phyloP scores from a whole-genome alignment of 1,140 invertebrate genomes.

The Contarinia nasturtii region DNA sequence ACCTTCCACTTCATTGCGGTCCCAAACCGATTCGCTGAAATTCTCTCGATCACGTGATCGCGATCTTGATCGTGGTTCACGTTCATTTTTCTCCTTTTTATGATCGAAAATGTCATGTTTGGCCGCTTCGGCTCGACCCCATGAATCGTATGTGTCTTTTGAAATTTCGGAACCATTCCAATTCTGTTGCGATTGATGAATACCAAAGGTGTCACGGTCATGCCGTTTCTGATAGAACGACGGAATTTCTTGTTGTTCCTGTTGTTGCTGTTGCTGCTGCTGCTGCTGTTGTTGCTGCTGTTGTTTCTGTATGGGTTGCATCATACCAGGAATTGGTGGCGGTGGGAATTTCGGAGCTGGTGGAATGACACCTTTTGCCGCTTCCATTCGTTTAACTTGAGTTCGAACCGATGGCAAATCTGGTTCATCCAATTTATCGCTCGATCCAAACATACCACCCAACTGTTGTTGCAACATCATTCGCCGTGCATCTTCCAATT shows the following conservation, averaged over 20 bases:
- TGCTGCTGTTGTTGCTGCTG: conserved; percentile 37
- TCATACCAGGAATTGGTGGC: conserved; percentile 17
- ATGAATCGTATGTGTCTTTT: conserved; percentile 11
- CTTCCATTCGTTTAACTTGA: conserved; percentile 25
- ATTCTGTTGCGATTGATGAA: conserved; percentile 32
- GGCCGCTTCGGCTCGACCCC: conserved; percentile 10
- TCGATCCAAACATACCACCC: conserved; percentile 29
- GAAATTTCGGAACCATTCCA: conserved; percentile 9
- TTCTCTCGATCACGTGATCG: conserved; percentile 20
- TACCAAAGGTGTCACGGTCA: conserved; percentile 43
- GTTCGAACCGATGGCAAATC: conserved; percentile 21
- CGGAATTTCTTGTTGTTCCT: conserved; percentile 34
- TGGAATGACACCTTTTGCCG: conserved; percentile 30
- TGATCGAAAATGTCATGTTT: conserved; percentile 12
- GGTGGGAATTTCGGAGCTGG: conserved; percentile 27
- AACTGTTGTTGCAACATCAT: conserved; percentile 69
- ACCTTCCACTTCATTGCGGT: conserved; percentile 20
- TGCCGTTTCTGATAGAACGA: conserved; percentile 48
- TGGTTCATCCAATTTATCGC: conserved; percentile 1
- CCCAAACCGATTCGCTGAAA: conserved; percentile 23
- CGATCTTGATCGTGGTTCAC: conserved; percentile 14
- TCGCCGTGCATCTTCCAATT: conserved; percentile 69
- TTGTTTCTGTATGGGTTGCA: conserved; percentile 45
- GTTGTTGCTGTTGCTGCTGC: conserved; percentile 20
- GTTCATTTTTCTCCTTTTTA: conserved; percentile 12